Percentiles rank a stretch among this genome's conserved stretches.
phyloP scores from a whole-genome alignment of 2,113 vertebrate species.

The Dinomys branickii region DNA sequence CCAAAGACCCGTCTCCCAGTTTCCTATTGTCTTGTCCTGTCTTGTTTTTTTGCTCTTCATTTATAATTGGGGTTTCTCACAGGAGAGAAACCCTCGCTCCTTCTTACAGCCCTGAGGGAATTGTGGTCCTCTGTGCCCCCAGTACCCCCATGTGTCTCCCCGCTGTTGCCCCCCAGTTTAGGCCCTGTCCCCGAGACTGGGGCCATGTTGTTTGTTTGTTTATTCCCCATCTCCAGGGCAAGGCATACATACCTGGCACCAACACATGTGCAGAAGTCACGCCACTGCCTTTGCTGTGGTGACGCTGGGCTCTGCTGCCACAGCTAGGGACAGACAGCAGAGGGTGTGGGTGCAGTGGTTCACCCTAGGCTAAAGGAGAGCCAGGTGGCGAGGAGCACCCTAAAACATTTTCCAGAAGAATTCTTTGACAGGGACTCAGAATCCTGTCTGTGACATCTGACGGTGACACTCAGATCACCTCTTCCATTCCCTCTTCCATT shows the following conservation, averaged over 20 bases:
- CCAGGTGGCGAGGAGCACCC: too few relatives aligned
- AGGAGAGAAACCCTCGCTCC: neutral
- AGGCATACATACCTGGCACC: rapidly evolving
- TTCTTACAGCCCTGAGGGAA: neutral
- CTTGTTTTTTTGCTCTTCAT: neutral
- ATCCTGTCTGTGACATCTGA: neutral
- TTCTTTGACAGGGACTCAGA: neutral
- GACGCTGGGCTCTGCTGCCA: neutral
- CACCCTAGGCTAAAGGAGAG: neutral
- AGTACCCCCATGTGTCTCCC: rapidly evolving
- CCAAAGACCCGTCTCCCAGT: neutral
- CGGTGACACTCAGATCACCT: neutral
- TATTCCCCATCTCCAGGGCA: rapidly evolving
- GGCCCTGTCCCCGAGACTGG: neutral
- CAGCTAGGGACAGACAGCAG: neutral
- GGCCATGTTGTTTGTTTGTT: rapidly evolving
- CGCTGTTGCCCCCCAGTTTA: rapidly evolving
- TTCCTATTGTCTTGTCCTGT: neutral
- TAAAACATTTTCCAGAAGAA: neutral
- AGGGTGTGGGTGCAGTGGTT: neutral
- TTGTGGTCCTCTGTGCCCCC: too few relatives aligned
- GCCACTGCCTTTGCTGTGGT: neutral
- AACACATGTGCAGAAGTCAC: rapidly evolving
- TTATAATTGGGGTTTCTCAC: neutral
- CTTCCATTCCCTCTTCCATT: neutral